Base-by-base conservation (phyloP, 2,113 vertebrate genomes). In the Zosterops lateralis region DNA sequence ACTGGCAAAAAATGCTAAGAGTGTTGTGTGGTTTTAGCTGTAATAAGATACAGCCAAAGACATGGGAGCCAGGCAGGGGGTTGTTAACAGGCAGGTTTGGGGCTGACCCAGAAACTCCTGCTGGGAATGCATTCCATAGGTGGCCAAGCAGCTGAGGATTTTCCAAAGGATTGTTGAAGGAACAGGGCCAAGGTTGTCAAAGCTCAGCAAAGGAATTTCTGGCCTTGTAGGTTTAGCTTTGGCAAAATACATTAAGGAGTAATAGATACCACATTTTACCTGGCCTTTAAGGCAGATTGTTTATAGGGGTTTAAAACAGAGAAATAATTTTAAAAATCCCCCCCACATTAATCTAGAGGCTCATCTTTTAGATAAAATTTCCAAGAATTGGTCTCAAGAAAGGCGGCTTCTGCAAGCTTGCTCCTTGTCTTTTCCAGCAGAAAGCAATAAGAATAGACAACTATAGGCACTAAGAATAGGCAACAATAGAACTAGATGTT, bases 171-270 rank as follows among this genome's bases (percentile, higher is more conserved):
- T 31, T 0, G 0, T 91, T 81, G 18, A 10, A 75, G 61, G 92
- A 92, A 72, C 13, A 66, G 75, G 48, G 57, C 77, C 5, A 26
- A 19, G 80, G 65, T 5, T n/a, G 87, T 66, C 50, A 38, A 32
- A 96, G 67, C 68, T 91, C 71, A 73, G 62, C 31, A 42, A 84
- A 92, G 87, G 67, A 71, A 31, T 70, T 82, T 91, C 81, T 71
- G 70, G 85, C n/a, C 67, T 91, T 74, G 25, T 53, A 64, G 87
- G 67, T 88, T 89, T 57, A 94, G 32, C 26, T 92, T 56, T 94
- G 62, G 12, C 19, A 93, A 90, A 87, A 76, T 13, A 73, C 20
- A 19, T 58, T 36, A 67, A 64, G 58, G 9, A 3, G 26, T 9
- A 38, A n/a, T 2, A 84, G 26, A 34, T 28, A 20, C 14, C 13